A percentile compares a stretch with the other conserved stretches of the same genome.
Conservation (phyloP, 2,888 invertebrate genomes). For the Periphyllus acericola region DNA sequence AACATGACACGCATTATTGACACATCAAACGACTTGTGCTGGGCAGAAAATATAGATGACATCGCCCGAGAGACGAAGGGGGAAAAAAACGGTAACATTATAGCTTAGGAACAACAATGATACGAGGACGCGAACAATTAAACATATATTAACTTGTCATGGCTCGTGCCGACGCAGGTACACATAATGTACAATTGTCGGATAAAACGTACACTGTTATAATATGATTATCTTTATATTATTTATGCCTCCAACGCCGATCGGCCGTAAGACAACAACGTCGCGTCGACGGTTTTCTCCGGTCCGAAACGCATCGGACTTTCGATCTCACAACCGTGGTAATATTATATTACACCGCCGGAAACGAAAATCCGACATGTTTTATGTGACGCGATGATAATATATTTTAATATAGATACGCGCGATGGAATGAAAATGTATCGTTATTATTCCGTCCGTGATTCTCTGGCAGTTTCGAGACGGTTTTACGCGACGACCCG, state of each 20-base stretch:
- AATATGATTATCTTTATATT: conserved; percentile 23
- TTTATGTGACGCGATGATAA: too few species aligned
- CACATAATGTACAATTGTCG: background rate
- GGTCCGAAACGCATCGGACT: background rate
- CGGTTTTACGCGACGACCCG: too few species aligned
- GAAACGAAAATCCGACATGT: background rate
- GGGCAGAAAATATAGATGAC: conserved; percentile 6
- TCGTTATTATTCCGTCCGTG: too few species aligned
- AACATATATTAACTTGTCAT: conserved; percentile 51
- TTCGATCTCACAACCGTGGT: background rate
- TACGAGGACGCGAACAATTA: conserved; percentile 35
- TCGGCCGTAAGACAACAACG: background rate
- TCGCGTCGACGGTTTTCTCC: background rate
- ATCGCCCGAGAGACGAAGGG: background rate
- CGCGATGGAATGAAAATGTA: too few species aligned
- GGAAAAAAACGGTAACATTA: background rate
- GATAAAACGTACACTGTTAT: background rate
- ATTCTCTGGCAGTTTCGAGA: too few species aligned
- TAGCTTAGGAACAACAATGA: conserved; percentile 17
- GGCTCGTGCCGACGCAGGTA: conserved; percentile 32
- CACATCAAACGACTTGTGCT: conserved; percentile 31
- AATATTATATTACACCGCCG: background rate
- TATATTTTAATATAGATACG: too few species aligned
- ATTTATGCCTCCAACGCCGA: conserved; percentile 12
- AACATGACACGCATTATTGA: conserved; percentile 29